Evolutionary conservation across 1,140 invertebrate genomes (phyloP).

Genomic region (Drosophila seguyi): DNA sequence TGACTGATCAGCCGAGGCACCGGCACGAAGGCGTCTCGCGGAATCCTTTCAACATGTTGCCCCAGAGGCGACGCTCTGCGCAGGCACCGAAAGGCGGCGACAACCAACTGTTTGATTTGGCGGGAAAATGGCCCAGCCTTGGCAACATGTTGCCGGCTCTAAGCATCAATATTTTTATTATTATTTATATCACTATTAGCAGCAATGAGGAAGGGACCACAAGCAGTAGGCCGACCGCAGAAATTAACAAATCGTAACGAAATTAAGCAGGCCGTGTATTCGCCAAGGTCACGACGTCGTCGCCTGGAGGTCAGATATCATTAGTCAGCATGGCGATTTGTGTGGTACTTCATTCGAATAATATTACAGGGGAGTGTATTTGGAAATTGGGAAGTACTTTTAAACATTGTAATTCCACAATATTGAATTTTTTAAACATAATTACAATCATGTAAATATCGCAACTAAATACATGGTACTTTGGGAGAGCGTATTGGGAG

Average conservation of each 20-base stretch:
- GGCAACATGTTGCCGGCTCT: slow-evolving; percentile 55
- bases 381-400: not conserved
- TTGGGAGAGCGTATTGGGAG: too few species aligned
- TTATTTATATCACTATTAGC: slow-evolving; percentile 6
- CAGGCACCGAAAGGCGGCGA: slow-evolving; percentile 35
- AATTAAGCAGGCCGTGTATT: slow-evolving; percentile 61
- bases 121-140: slow-evolving; percentile 40
- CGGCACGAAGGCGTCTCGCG: slow-evolving; percentile 33
- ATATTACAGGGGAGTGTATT: not conserved
- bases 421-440: not conserved
- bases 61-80: slow-evolving; percentile 41
- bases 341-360: not conserved
- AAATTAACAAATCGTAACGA: slow-evolving; percentile 74
- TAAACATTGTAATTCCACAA: not conserved
- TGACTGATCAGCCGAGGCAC: slow-evolving; percentile 67
- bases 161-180: slow-evolving; percentile 19
- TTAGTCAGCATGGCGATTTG: slow-evolving; percentile 41
- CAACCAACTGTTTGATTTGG: slow-evolving; percentile 55
- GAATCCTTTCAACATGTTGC: slow-evolving; percentile 44
- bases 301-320: slow-evolving; percentile 47
- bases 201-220: slow-evolving; percentile 48
- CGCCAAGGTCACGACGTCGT: slow-evolving; percentile 59
- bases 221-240: slow-evolving; percentile 26
- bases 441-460: too few species aligned
- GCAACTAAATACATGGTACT: too few species aligned